Evolutionary conservation across 2,888 invertebrate species (phyloP).

Genomic region (Meghimatium bilineatum): DNA sequence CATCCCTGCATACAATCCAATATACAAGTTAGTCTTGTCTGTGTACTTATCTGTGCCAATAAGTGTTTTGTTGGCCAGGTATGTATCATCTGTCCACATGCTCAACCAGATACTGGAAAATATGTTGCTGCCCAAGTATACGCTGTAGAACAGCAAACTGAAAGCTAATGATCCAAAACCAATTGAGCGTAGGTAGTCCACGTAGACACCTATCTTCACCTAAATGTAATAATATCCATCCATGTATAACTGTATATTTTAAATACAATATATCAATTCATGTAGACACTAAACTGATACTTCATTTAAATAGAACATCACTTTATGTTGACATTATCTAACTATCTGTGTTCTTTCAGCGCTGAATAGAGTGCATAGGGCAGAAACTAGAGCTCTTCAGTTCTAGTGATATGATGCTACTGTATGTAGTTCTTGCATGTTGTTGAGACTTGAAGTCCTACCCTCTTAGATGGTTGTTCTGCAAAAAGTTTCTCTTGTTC

Average conservation of each 20-base stretch:
- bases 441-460: no score
- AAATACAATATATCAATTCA: neutral
- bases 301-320: no score
- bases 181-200: constrained; percentile 33
- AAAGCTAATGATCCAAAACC: constrained; percentile 25
- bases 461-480: no score
- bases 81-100: constrained; percentile 44
- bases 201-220: constrained; percentile 37
- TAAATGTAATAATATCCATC: neutral
- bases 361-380: no score
- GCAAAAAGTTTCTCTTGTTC: no score
- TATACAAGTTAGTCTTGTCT: constrained; percentile 38
- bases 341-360: no score
- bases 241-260: neutral
- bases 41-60: constrained; percentile 31
- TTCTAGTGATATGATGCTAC: no score
- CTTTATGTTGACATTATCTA: no score
- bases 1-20: constrained; percentile 43
- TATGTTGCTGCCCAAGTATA: constrained; percentile 25
- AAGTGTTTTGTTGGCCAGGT: constrained; percentile 39
- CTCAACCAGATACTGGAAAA: constrained; percentile 42
- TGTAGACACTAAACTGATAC: no score
- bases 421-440: no score
- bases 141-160: constrained; percentile 18
- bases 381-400: no score